A percentile compares a stretch with the other conserved stretches of the same genome.
phyloP scores from a whole-genome alignment of 2,888 invertebrate species.

The Didymodactylos carnosus region DNA sequence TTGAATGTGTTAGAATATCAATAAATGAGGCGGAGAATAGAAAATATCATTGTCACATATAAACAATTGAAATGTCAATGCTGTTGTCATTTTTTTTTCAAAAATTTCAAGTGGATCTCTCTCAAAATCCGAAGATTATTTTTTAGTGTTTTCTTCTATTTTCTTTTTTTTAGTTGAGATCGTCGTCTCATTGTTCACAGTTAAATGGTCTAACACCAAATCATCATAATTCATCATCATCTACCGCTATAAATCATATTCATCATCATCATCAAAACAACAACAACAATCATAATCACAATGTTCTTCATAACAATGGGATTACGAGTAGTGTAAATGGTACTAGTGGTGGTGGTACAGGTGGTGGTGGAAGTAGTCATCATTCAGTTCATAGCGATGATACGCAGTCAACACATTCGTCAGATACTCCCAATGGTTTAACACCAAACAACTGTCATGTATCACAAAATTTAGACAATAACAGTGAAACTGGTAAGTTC shows the following conservation, averaged over 20 bases:
- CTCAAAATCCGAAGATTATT: no score
- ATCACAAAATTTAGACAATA: conserved; percentile 18
- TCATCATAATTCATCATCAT: neutral
- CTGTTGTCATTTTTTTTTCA: no score
- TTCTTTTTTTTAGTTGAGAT: neutral
- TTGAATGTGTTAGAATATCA: no score
- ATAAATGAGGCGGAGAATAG: no score
- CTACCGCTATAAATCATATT: neutral
- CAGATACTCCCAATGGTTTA: neutral
- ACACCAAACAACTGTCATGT: neutral
- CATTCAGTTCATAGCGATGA: neutral
- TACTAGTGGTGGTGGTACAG: neutral
- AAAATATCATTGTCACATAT: no score
- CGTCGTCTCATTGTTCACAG: neutral
- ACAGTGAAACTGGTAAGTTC: conserved; percentile 22
- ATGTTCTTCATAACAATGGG: neutral
- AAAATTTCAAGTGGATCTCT: no score
- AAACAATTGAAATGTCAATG: no score
- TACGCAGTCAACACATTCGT: neutral
- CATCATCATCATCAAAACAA: neutral
- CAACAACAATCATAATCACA: neutral
- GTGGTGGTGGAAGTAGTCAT: neutral
- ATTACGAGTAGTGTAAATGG: neutral
- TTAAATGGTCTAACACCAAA: neutral
- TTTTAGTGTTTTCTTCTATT: no score